Evolutionary conservation across 2,113 vertebrate species (phyloP).

Genomic region (Crotalus tigris): DNA sequence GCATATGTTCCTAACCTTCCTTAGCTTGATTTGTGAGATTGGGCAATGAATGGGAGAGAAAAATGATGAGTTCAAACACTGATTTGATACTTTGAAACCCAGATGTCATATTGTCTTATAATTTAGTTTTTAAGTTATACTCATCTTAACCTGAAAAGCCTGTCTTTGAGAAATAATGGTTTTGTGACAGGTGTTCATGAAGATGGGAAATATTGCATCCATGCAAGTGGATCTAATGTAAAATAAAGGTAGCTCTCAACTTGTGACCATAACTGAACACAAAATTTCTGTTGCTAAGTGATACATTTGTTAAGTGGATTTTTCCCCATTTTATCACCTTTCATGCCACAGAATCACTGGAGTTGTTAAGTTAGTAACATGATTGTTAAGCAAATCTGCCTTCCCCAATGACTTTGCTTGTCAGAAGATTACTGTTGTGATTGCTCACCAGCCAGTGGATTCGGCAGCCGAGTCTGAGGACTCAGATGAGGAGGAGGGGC

Average conservation of each 20-base stretch:
- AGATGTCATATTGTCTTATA: background rate
- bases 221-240: background rate
- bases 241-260: background rate
- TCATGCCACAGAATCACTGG: no score
- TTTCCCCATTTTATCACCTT: no score
- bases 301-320: no score
- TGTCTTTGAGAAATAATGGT: background rate
- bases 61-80: background rate
- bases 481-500: no score
- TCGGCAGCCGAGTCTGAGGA: no score
- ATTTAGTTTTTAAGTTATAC: background rate
- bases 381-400: no score
- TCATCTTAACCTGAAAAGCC: background rate
- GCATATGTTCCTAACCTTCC: background rate
- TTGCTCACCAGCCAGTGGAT: no score
- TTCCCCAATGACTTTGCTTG: no score
- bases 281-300: no score
- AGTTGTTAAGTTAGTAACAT: no score
- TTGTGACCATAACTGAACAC: no score
- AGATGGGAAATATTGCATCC: background rate
- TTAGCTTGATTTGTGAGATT: background rate
- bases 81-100: background rate
- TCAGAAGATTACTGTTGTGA: no score
- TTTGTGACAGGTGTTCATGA: background rate
- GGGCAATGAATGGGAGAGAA: background rate